Percentiles rank a stretch among this genome's conserved stretches.
phyloP scores from a whole-genome alignment of 2,888 invertebrate species.

The Rambutsinella grinnellia region DNA sequence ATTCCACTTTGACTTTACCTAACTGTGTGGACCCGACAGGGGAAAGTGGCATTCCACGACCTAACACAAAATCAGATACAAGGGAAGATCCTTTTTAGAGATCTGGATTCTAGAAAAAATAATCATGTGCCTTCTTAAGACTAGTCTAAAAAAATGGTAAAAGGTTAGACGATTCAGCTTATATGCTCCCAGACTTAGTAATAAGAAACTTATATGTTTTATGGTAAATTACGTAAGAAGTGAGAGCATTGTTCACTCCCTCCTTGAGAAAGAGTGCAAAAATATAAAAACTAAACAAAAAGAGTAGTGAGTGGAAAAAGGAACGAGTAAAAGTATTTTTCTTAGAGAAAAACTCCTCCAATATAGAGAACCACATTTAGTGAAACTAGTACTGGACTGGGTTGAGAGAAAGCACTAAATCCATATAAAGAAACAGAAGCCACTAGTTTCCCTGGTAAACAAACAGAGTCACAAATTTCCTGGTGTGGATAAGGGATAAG shows the following conservation, averaged over 20 bases:
- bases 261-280: background rate
- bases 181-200: too few species aligned
- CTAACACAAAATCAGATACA: constrained; percentile 37
- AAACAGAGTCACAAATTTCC: background rate
- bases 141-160: background rate
- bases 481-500: too few species aligned
- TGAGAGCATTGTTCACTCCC: background rate
- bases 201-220: too few species aligned
- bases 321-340: background rate
- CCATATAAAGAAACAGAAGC: background rate
- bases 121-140: constrained; percentile 53
- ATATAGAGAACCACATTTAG: too few species aligned
- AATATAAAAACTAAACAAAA: background rate
- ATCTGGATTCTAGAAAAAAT: constrained; percentile 54
- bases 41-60: background rate
- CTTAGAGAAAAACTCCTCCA: too few species aligned
- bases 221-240: background rate
- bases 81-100: constrained; percentile 40
- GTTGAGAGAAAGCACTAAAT: background rate
- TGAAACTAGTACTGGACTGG: too few species aligned
- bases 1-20: constrained; percentile 35
- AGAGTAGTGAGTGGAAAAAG: background rate
- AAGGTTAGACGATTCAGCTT: too few species aligned
- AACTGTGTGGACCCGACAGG: constrained; percentile 13
- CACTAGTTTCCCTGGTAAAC: background rate